These are phyloP conservation scores for Lobophora halterata DNA, from an alignment of 2,888 invertebrate species.

Conservation along the genomic window DNA sequence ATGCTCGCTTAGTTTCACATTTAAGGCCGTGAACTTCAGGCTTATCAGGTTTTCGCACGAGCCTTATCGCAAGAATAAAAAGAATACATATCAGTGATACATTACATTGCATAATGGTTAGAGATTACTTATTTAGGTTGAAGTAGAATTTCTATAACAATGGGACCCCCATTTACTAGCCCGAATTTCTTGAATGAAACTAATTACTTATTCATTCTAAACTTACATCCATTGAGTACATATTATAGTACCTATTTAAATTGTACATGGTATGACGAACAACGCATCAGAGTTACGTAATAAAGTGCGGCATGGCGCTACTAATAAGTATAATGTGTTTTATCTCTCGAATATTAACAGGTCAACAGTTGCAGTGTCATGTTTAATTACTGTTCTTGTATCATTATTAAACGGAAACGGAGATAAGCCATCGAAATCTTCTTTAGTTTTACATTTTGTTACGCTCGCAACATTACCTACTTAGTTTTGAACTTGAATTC, in stretches of 20 bases:
- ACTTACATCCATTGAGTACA: too few relatives aligned
- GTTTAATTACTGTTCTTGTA: slow-evolving; percentile 11
- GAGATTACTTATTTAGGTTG: slow-evolving; percentile 20
- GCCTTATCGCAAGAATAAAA: slow-evolving; percentile 25
- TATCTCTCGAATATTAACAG: slow-evolving; percentile 22
- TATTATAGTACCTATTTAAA: too few relatives aligned
- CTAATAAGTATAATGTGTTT: slow-evolving; percentile 8
- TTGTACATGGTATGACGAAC: slow-evolving; percentile 2
- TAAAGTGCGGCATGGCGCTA: slow-evolving; percentile 16
- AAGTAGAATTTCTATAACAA: too few relatives aligned
- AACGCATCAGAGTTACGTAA: slow-evolving; percentile 22
- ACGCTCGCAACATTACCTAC: too few relatives aligned
- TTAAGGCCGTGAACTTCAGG: slow-evolving; percentile 28
- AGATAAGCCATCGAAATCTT: slow-evolving; percentile 7
- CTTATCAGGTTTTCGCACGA: slow-evolving; percentile 27
- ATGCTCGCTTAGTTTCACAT: slow-evolving; percentile 32
- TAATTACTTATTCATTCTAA: too few relatives aligned
- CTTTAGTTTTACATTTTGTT: not conserved
- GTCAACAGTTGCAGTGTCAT: slow-evolving; percentile 18
- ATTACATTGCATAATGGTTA: slow-evolving; percentile 27
- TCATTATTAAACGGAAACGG: slow-evolving; percentile 8
- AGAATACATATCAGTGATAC: slow-evolving; percentile 24
- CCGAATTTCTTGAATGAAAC: too few relatives aligned
- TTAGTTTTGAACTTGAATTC: not conserved
- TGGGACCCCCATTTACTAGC: too few relatives aligned